phyloP scores from a whole-genome alignment of 2,797 vertebrate genomes.

The Peromyscus aztecus region DNA sequence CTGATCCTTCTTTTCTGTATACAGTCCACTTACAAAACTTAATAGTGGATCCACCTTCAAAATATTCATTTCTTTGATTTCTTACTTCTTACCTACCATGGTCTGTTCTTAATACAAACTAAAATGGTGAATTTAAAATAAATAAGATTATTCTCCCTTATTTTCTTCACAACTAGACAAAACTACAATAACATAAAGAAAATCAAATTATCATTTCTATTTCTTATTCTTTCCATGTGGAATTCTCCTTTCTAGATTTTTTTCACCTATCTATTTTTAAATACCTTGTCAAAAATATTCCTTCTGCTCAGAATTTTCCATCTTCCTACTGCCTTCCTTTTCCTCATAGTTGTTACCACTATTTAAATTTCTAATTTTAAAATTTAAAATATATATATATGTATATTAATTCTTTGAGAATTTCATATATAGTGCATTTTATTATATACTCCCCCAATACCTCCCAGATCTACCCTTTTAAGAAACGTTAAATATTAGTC shows the following conservation, averaged over 20 bases:
- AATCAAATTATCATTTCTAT: not conserved
- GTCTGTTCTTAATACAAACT: not conserved
- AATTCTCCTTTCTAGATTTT: not conserved
- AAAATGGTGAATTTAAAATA: not conserved
- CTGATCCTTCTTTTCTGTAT: not conserved
- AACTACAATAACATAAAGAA: not conserved
- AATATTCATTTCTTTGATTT: not conserved
- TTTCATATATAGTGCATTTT: not conserved
- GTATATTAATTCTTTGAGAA: not conserved
- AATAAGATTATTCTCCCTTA: not conserved
- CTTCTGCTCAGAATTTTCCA: not conserved
- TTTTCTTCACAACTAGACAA: not conserved
- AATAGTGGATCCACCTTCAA: not conserved
- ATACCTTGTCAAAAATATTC: not conserved
- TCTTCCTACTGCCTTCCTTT: not conserved
- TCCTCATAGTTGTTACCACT: not conserved
- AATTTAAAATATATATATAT: not conserved
- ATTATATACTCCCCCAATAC: not conserved
- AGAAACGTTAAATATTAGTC: not conserved
- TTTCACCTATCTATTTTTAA: not conserved
- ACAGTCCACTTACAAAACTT: not conserved
- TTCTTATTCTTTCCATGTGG: not conserved
- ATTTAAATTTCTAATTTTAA: constrained; percentile 20
- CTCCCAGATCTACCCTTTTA: not conserved
- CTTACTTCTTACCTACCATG: not conserved